These are phyloP conservation scores for Squalus acanthias DNA, from an alignment of 2,797 vertebrate genomes.

Conservation along the genomic window DNA sequence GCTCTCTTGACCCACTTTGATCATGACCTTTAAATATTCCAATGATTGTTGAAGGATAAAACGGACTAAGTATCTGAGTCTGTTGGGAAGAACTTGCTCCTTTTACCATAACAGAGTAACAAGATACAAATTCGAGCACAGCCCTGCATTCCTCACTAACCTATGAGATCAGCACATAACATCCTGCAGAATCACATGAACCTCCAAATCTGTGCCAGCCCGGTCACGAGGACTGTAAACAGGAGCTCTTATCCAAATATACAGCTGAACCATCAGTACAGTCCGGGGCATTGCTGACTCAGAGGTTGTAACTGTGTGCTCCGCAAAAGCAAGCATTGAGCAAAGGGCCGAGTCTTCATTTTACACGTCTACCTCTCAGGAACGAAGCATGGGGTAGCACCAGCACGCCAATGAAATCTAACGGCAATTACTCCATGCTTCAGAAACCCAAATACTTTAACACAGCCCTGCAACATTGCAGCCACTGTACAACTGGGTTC, in stretches of 20 bases:
- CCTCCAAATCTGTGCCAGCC: background rate
- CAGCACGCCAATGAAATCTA: background rate
- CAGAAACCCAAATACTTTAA: background rate
- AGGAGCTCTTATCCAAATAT: background rate
- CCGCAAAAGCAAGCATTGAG: background rate
- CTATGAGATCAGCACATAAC: conserved; percentile 15
- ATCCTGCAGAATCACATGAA: conserved; percentile 22
- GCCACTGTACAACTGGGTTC: background rate
- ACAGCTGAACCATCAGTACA: conserved; percentile 2
- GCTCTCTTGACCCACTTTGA: background rate
- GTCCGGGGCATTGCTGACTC: background rate
- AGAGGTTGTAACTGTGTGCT: background rate
- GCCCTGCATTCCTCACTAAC: background rate
- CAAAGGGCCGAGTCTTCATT: background rate
- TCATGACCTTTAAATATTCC: background rate
- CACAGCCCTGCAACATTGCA: background rate
- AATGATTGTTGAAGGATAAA: background rate
- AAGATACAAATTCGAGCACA: background rate
- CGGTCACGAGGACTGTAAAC: conserved; percentile 10
- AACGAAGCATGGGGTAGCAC: background rate
- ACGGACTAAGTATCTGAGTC: background rate
- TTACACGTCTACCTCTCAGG: background rate
- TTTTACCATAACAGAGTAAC: background rate
- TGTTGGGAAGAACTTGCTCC: background rate
- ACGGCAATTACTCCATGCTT: background rate